Base-by-base conservation (phyloP, 2,888 invertebrate species). In the Cyclophora punctaria region DNA sequence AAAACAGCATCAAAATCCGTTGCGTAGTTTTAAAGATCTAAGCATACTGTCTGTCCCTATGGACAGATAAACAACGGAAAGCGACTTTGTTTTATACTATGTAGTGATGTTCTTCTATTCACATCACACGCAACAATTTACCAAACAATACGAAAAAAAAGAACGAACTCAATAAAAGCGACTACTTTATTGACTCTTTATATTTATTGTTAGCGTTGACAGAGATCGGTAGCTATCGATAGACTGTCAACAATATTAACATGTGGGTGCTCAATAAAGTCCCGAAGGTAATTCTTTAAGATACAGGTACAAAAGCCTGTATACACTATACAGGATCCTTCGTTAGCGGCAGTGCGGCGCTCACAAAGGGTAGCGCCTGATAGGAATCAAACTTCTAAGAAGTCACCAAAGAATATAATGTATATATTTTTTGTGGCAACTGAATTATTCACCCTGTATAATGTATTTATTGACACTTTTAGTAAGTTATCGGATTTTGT, bases 361-460 rank as follows among this genome's bases (percentile, higher is more conserved):
- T 20, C 75, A 73, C 76, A 80, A 82, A 83, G 79, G 75, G 75
- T 78, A 75, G 73, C 71, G 64, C 37, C 66, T 69, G 86, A 86
- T 85, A 80, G 71, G 57, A 64, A 86, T 85, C 85, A 74, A 74
- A 78, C 74, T 86, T 86, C 87, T 75, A 59, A 79, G 87, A 87
- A 88, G 69, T 75, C 71, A 57, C 72, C 72, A 69, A 62, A 67
- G 76, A 70, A 66, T 69, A 66, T 63, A 63, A 71, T 71, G 70
- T 70, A 73, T 75, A 75, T 69, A 72, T 74, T 77, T 71, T 75
- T 79, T 73, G 77, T 76, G 73, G 73, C 70, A 67, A 63, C 65
- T 68, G 70, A 73, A 79, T 80, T 81, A 80, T 80, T 80, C 81
- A 80, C 78, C 73, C 78, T 73, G 74, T 71, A 75, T 86, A 86